Percentiles rank a stretch among this genome's conserved stretches.
Conservation (phyloP, 1,140 invertebrate genomes). For the Phymorhynchus buccinoides region DNA sequence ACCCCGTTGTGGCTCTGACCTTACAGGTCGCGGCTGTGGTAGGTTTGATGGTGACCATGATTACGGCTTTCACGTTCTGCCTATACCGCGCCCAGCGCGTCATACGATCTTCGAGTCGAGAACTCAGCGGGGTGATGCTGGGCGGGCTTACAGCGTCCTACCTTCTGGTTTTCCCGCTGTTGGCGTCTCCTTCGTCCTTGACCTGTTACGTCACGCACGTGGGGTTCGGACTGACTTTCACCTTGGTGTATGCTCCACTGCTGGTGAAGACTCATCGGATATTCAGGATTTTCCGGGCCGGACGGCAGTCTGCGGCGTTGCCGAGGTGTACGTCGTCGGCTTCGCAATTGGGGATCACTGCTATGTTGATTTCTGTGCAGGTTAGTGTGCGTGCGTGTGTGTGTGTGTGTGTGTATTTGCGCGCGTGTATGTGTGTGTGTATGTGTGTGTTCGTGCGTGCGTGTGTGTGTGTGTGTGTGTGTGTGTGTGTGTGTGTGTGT, state of each 20-base stretch:
- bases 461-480: constrained; percentile 10
- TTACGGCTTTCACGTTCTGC: constrained; percentile 54
- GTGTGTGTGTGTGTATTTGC: constrained; percentile 1
- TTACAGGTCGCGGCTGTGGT: constrained; percentile 74
- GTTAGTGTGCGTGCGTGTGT: too few relatives aligned
- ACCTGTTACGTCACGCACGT: constrained; percentile 84
- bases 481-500: constrained; percentile 3
- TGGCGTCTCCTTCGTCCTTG: constrained; percentile 79
- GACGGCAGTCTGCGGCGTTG: constrained; percentile 67
- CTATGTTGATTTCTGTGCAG: constrained; percentile 56
- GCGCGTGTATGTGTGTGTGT: neutral
- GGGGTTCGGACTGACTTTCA: constrained; percentile 81
- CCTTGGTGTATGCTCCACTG: constrained; percentile 82
- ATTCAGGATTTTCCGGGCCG: constrained; percentile 90
- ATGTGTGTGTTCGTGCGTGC: neutral
- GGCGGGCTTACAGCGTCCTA: constrained; percentile 57
- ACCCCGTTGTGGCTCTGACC: constrained; percentile 71
- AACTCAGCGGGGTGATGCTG: constrained; percentile 63
- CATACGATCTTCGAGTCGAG: constrained; percentile 63
- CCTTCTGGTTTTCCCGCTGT: constrained; percentile 56
- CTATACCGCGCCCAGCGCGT: constrained; percentile 57
- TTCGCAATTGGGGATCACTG: constrained; percentile 60
- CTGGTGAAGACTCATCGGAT: constrained; percentile 92
- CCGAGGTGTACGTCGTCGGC: constrained; percentile 57
- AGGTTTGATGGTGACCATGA: constrained; percentile 70